Evolutionary conservation across 1,140 invertebrate species (phyloP).

Genomic region (Caenorhabditis brenneri): DNA sequence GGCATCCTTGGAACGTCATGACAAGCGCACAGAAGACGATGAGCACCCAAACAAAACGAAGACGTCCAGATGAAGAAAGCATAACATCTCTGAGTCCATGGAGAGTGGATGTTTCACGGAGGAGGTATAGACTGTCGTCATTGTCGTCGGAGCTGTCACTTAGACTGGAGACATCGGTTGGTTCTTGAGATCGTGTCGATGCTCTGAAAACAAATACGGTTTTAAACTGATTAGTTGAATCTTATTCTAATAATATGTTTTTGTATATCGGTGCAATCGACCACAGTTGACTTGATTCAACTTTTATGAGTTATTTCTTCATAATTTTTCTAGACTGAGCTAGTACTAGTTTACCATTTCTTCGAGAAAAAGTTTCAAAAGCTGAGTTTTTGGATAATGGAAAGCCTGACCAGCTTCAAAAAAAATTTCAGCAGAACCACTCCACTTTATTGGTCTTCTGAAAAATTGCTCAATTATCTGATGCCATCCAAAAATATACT

Average conservation of each 20-base stretch:
- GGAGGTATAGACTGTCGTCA: constrained; percentile 15
- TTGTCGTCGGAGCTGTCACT: constrained; percentile 15
- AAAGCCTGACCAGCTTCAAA: too few species aligned
- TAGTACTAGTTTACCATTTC: too few species aligned
- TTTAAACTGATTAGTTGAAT: neutral
- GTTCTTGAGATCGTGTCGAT: constrained; percentile 1
- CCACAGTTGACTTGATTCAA: too few species aligned
- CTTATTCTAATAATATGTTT: neutral
- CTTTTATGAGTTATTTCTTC: too few species aligned
- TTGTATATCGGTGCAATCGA: too few species aligned
- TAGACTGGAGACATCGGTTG: neutral
- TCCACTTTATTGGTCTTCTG: too few species aligned
- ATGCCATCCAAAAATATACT: too few species aligned
- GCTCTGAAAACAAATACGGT: neutral
- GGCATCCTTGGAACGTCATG: constrained; percentile 56
- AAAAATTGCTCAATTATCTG: too few species aligned
- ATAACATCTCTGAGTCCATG: constrained; percentile 58
- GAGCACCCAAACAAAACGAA: constrained; percentile 51
- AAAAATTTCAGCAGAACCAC: too few species aligned
- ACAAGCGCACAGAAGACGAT: constrained; percentile 53
- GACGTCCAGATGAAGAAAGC: neutral
- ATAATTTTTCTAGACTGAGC: too few species aligned
- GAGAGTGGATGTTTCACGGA: constrained; percentile 54
- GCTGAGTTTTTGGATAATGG: too few species aligned
- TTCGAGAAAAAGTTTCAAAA: too few species aligned